These are phyloP conservation scores for Panzeria rudis DNA, from an alignment of 2,888 invertebrate genomes.

Conservation along the genomic window DNA sequence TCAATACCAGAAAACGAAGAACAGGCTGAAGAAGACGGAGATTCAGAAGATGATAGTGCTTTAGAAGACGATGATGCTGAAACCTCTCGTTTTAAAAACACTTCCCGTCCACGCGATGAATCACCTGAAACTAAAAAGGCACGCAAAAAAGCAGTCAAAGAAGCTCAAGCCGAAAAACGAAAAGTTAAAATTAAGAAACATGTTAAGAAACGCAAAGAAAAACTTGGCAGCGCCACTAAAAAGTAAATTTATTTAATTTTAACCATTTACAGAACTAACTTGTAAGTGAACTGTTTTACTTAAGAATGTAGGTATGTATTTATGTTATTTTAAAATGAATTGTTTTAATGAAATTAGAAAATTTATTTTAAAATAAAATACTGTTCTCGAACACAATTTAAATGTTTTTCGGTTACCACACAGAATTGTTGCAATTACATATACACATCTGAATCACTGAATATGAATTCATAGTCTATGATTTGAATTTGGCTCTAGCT, in stretches of 20 bases:
- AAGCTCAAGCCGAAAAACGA: constrained; percentile 93
- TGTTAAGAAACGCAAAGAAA: constrained; percentile 94
- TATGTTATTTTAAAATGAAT: no score
- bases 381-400: no score
- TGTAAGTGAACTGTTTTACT: neutral
- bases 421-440: no score
- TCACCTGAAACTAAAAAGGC: constrained; percentile 91
- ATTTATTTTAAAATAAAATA: no score
- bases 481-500: no score
- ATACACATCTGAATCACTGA: no score
- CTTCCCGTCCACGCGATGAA: constrained; percentile 90
- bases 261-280: neutral
- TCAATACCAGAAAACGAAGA: neutral
- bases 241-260: constrained; percentile 76
- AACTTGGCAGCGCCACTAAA: constrained; percentile 82
- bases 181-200: constrained; percentile 96
- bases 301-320: no score
- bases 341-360: no score
- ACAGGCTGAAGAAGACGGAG: constrained; percentile 63
- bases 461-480: no score
- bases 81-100: constrained; percentile 86
- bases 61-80: constrained; percentile 70
- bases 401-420: no score
- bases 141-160: constrained; percentile 94
- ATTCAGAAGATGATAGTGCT: constrained; percentile 65